Evolutionary conservation across 2,888 invertebrate genomes (phyloP).

Genomic region (Tuberolachnus salignus): DNA sequence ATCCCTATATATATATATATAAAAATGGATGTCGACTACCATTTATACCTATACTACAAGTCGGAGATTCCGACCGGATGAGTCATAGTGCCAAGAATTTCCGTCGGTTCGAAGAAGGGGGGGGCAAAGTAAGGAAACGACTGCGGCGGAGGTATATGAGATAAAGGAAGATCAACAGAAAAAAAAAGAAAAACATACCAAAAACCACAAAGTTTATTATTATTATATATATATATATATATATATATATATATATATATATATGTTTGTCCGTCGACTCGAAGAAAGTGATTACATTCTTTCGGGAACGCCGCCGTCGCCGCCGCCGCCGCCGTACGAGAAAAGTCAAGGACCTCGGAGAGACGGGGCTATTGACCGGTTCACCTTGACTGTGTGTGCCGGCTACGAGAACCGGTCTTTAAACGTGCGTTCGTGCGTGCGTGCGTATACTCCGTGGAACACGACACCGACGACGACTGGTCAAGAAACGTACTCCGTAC

Average conservation of each 20-base stretch:
- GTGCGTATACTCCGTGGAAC: constrained; percentile 19
- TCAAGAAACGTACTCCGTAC: constrained; percentile 18
- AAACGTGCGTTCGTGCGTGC: background rate
- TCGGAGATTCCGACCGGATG: too few relatives aligned
- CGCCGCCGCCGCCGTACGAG: background rate
- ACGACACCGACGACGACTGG: constrained; percentile 32
- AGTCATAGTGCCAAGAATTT: constrained; percentile 1
- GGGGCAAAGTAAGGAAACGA: too few relatives aligned
- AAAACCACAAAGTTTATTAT: too few relatives aligned
- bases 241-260: too few relatives aligned
- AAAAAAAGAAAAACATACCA: too few relatives aligned
- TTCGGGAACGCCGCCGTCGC: constrained; percentile 26
- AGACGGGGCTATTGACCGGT: constrained; percentile 56
- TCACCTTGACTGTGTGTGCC: constrained; percentile 52
- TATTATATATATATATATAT: too few relatives aligned
- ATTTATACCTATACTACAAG: too few relatives aligned
- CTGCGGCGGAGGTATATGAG: too few relatives aligned
- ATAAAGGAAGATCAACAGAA: background rate
- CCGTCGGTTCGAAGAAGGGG: background rate
- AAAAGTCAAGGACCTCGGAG: constrained; percentile 51
- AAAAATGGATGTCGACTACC: too few relatives aligned
- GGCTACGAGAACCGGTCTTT: constrained; percentile 47
- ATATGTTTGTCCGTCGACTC: background rate
- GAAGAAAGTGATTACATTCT: constrained; percentile 53
- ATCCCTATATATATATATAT: too few relatives aligned